Base-by-base conservation (phyloP, 1,140 invertebrate species). In the Asbolus verrucosus region DNA sequence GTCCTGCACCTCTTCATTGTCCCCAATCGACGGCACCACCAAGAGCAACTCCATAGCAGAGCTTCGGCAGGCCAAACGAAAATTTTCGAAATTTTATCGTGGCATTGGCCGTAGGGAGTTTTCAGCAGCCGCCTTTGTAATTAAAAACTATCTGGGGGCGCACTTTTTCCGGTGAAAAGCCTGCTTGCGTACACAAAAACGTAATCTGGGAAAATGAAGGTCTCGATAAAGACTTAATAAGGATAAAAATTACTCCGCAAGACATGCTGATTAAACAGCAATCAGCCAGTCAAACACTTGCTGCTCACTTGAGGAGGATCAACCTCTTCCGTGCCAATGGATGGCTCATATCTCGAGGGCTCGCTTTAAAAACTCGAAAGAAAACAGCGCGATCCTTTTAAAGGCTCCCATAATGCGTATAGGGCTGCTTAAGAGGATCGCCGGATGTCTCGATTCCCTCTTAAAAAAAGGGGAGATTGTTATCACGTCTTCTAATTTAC, bases 401-500 rank as follows among this genome's bases (percentile, higher is more conserved):
- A 75, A 75, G 67, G 70, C 63, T 69, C 67, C 65, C 73, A 70
- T 77, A 77, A 78, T 77, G 69, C 75, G 76, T 73, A 75, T 76
- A 77, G 76, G 72, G 19, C 76, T 76, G 70, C 74, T 77, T 79
- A 77, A 76, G 74, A 76, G 73, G 75, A 75, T 77, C 73, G 61
- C 67, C 70, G 70, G 72, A 74, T 74, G 72, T 75, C 71, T 74
- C 68, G 67, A 74, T 74, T 73, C 73, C 70, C 74, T 70, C 63
- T 65, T 61, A 76, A 74, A 76, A 78, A 76, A 84, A 83, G 85
- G 86, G 85, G 84, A 86, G 86, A 87, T 87, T 85, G 84, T 83
- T 87, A 86, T 87, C 86, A 83, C 85, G 82, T 84, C 84, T 85
- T 87, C 85, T 86, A 86, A 87, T 87, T 87, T 87, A 87, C 85